Base-by-base conservation (phyloP, 2,113 vertebrate genomes). In the Amphiprion ocellaris region DNA sequence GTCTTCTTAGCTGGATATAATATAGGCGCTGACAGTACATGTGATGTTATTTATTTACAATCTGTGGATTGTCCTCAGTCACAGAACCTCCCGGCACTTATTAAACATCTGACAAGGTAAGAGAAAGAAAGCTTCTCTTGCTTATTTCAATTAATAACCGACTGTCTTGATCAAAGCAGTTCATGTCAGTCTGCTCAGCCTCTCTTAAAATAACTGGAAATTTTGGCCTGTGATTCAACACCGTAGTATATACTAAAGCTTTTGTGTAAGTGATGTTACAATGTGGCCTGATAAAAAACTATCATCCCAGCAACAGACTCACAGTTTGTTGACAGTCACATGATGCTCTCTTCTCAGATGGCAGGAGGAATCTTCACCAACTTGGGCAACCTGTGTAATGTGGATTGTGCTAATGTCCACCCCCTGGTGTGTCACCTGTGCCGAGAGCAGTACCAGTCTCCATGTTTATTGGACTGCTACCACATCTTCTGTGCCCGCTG, bases 381-480 rank as follows among this genome's bases (percentile, higher is more conserved):
- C 0, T 59, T 94, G 89, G 95, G 96, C 49, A 93, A 88, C 70
- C 91, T 90, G 50, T 95, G 89, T 0, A 90, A 94, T 44, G 90
- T 95, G 90, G 96, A 97, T 26, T 92, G 95, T 2, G 86, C 88
- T 0, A 95, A 92, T 33, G 91, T 95, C 85, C 97, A 97, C 92
- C 97, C 97, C 0, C 92, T 98, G 61, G 93, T 97, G 74, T 98
- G 97, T 70, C 95, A 95, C 63, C 94, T 98, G 66, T 99, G 97
- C 91, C 96, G 96, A 0, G 93, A 95, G 74, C 97, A 96, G 82
- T 97, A 96, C 77, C 94, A 96, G 84, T 94, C 95, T 15, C 97
- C 96, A 0, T 98, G 97, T 87, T 94, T 98, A 83, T 90, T 98
- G 64, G 97, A 98, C 87, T 98, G 97, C 82, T 98, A 97, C 92